Conservation (phyloP, 2,113 vertebrate genomes). For the Dipodomys ordii region DNA sequence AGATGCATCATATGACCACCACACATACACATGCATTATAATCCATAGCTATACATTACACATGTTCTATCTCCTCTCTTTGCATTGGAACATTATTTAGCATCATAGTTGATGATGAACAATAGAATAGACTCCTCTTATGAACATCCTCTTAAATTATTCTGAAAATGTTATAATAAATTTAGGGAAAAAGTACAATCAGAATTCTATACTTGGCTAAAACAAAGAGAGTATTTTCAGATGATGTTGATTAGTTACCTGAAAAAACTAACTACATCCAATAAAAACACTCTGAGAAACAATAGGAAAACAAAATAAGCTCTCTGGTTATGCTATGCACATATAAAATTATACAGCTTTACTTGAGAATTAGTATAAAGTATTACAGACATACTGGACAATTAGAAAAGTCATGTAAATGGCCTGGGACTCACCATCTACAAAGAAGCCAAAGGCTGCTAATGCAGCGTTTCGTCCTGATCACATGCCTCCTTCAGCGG, state of each 20-base stretch:
- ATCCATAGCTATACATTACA: background rate
- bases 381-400: background rate
- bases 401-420: background rate
- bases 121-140: background rate
- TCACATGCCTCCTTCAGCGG: background rate
- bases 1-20: background rate
- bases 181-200: background rate
- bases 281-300: background rate
- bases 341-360: background rate
- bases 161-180: background rate
- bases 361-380: background rate
- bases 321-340: background rate
- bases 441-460: background rate
- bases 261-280: background rate
- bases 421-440: fast-evolving
- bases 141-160: background rate
- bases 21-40: background rate
- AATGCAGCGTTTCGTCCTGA: background rate
- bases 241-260: background rate
- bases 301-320: background rate
- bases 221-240: conserved; percentile 10
- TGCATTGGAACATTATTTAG: background rate
- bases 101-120: background rate
- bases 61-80: background rate
- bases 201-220: background rate